A percentile compares a stretch with the other conserved stretches of the same genome.
Conservation (phyloP, 2,113 vertebrate genomes). For the Dascyllus trimaculatus region DNA sequence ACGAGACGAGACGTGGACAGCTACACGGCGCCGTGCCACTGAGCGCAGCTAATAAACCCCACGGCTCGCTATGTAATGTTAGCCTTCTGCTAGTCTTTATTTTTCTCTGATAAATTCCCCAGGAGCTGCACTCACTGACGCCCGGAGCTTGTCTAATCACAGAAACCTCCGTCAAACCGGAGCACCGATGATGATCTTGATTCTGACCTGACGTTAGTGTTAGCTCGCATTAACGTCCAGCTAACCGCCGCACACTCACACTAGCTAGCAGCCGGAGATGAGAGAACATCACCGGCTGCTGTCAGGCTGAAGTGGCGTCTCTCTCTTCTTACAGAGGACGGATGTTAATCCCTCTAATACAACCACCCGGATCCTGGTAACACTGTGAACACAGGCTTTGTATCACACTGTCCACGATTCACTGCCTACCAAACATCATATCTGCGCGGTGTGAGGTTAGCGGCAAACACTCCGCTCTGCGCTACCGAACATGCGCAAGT, state of each 20-base stretch:
- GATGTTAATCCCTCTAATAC: neutral
- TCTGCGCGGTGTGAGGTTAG: conserved; percentile 17
- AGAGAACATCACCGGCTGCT: neutral
- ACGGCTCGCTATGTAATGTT: conserved; percentile 16
- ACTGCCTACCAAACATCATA: conserved; percentile 16
- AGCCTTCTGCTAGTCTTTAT: neutral
- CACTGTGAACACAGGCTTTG: neutral
- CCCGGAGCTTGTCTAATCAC: neutral
- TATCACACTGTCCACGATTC: neutral
- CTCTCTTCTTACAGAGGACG: neutral
- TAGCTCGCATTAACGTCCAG: conserved; percentile 46
- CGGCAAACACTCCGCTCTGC: no score
- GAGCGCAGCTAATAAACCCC: neutral
- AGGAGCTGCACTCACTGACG: neutral
- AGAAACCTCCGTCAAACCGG: neutral
- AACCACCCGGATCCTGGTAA: neutral
- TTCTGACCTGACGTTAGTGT: conserved; percentile 22
- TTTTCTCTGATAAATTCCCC: neutral
- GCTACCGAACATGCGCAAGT: neutral
- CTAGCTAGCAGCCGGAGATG: conserved; percentile 38
- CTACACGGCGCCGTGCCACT: conserved; percentile 59
- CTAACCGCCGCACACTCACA: conserved; percentile 29
- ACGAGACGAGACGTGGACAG: conserved; percentile 63
- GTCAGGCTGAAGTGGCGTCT: neutral
- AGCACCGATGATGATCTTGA: neutral